Evolutionary conservation across 2,888 invertebrate species (phyloP).

Genomic region (Leptogaster cylindrica): DNA sequence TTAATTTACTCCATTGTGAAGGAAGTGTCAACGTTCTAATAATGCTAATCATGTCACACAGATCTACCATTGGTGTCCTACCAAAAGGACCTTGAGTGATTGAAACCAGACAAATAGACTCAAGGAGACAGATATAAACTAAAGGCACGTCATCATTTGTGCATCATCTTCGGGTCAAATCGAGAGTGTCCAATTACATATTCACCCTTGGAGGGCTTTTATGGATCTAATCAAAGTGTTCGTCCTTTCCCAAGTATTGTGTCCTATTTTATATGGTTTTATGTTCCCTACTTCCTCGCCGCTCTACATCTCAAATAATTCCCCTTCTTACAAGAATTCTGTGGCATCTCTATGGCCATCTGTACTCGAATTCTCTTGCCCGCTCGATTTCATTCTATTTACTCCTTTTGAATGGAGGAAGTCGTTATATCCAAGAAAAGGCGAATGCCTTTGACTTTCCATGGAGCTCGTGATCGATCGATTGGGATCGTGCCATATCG

Average conservation of each 20-base stretch:
- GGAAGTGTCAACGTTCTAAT: too few relatives aligned
- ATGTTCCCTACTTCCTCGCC: neutral
- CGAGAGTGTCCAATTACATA: slow-evolving; percentile 7
- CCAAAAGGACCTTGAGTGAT: too few relatives aligned
- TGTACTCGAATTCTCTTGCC: slow-evolving; percentile 17
- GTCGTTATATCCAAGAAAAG: slow-evolving; percentile 32
- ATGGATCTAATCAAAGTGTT: slow-evolving; percentile 18
- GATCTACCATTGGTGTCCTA: too few relatives aligned
- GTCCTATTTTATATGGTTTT: slow-evolving; percentile 2
- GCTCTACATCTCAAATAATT: slow-evolving; percentile 9
- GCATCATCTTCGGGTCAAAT: slow-evolving; percentile 9
- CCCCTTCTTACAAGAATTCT: neutral
- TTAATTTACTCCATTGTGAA: too few relatives aligned
- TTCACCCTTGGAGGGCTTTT: slow-evolving; percentile 15
- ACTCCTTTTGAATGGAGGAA: slow-evolving; percentile 22
- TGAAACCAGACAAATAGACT: too few relatives aligned
- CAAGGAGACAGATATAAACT: too few relatives aligned
- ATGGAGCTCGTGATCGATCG: neutral
- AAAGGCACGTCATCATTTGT: too few relatives aligned
- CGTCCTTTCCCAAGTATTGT: neutral
- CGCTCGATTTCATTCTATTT: slow-evolving; percentile 33
- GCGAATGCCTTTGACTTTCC: slow-evolving; percentile 21
- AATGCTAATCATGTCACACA: too few relatives aligned
- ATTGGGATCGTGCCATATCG: neutral
- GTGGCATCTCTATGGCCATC: slow-evolving; percentile 17